phyloP scores from a whole-genome alignment of 2,797 vertebrate species.

The Threskiornis aethiopicus region DNA sequence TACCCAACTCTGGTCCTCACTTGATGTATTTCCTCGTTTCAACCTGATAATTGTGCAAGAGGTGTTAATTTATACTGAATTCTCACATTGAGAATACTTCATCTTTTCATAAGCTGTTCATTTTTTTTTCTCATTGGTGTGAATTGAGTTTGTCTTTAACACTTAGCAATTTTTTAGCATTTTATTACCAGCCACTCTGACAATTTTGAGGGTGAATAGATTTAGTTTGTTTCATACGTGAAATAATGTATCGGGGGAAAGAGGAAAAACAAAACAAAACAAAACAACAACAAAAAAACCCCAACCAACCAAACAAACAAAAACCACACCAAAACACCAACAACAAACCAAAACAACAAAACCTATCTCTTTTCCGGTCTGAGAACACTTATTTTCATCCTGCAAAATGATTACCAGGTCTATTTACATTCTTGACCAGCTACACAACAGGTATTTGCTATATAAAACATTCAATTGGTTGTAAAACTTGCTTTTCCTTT shows the following conservation, averaged over 20 bases:
- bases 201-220: constrained; percentile 41
- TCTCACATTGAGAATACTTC: background rate
- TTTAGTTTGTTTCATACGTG: background rate
- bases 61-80: constrained; percentile 42
- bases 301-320: background rate
- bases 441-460: constrained; percentile 31
- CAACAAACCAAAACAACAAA: background rate
- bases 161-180: background rate
- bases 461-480: constrained; percentile 1
- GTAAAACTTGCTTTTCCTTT: constrained; percentile 46
- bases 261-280: too few species aligned
- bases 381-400: background rate
- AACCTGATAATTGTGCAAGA: constrained; percentile 1
- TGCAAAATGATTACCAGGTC: background rate
- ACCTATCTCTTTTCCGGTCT: background rate
- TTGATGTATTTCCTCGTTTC: constrained; percentile 16
- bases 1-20: background rate
- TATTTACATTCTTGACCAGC: constrained; percentile 29
- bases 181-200: constrained; percentile 24
- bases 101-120: background rate
- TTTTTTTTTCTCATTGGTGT: background rate
- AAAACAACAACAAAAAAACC: too few species aligned
- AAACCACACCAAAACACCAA: background rate
- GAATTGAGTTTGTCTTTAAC: constrained; percentile 46
- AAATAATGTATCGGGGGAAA: background rate